phyloP scores from a whole-genome alignment of 2,888 invertebrate species.

The Scaptomyza parva region DNA sequence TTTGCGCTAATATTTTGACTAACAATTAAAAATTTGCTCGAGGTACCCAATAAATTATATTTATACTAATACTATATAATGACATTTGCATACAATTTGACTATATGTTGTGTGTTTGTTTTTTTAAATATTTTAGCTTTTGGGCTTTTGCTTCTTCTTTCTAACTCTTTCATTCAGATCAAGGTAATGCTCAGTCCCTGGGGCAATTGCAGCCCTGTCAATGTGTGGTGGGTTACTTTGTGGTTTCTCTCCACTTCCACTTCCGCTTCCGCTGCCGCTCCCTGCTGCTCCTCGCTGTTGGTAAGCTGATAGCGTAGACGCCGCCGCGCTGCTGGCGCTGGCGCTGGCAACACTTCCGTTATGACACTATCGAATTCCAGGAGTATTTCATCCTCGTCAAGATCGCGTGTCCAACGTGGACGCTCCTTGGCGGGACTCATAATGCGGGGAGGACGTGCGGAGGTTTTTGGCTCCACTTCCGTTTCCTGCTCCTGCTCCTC shows the following conservation, averaged over 20 bases:
- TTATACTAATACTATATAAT: conserved; percentile 58
- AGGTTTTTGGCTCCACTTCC: conserved; percentile 4
- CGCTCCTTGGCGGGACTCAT: conserved; percentile 82
- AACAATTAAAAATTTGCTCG: conserved; percentile 62
- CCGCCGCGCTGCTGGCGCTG: conserved; percentile 42
- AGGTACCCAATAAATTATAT: conserved; percentile 63
- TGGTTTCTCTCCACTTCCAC: conserved; percentile 24
- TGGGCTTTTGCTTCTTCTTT: conserved; percentile 1
- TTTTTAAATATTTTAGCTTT: conserved; percentile 1
- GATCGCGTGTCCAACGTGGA: conserved; percentile 76
- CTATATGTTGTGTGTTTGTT: conserved; percentile 38
- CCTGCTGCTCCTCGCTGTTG: conserved; percentile 4
- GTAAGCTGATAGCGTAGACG: conserved; percentile 63
- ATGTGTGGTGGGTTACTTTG: conserved; percentile 53
- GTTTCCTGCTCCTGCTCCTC: not conserved
- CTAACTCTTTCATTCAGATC: conserved; percentile 41
- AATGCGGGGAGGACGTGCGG: conserved; percentile 59
- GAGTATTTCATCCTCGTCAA: conserved; percentile 83
- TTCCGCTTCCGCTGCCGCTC: conserved; percentile 35
- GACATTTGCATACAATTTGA: conserved; percentile 65
- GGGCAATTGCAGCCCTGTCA: conserved; percentile 66
- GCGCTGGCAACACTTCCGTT: conserved; percentile 83
- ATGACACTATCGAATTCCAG: conserved; percentile 83
- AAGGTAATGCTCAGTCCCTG: conserved; percentile 77
- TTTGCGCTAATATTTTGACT: conserved; percentile 67